Evolutionary conservation across 2,113 vertebrate genomes (phyloP), one percentile per base, ranked within the genome.

Genomic region (Eupsittula cactorum): DNA sequence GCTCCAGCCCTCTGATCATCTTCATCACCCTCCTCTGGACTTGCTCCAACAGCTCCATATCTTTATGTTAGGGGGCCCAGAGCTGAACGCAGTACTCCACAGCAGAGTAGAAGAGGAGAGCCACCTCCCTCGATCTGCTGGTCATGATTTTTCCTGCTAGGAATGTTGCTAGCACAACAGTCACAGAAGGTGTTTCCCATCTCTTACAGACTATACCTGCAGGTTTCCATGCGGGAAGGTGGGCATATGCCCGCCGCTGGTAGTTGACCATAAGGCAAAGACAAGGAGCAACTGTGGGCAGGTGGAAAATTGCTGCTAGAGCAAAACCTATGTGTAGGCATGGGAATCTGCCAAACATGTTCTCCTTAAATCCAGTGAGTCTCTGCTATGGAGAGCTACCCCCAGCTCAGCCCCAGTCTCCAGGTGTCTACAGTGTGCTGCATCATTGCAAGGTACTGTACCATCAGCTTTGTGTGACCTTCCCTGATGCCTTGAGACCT

Each of bases 361-460:
- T 83, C 44, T 75, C 17, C 60, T 31, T 29, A 10, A 33, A 41
- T 33, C 29, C 24, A 24, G 13, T 33, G 35, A 64, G 24, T 46
- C 12, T 78, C 37, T 11, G 13, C 35, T 57, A 1, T 29, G 46
- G 35, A 62, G 53, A 52, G 11, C 41, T 53, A 1, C 29, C 8
- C 23, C 25, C 9, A 4, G 33, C 29, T 85, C 37, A 28, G 49
- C 41, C 57, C 37, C 16, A 20, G 27, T 47, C 42, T 65, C 15
- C 37, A 53, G 39, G 7, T 41, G n/a, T 18, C 39, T 70, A 7
- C 14, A 39, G 33, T 14, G 1, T 31, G 6, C n/a, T 23, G 17
- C 19, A 2, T 47, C 17, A 4, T 1, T 31, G 33, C 7, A 3
- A 20, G 18, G 11, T 46, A 6, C 23, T 20, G 21, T 14, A 7